A percentile compares a stretch with the other conserved stretches of the same genome.
Conservation (phyloP, 1,140 invertebrate genomes). For the Bombus pyrosoma region DNA sequence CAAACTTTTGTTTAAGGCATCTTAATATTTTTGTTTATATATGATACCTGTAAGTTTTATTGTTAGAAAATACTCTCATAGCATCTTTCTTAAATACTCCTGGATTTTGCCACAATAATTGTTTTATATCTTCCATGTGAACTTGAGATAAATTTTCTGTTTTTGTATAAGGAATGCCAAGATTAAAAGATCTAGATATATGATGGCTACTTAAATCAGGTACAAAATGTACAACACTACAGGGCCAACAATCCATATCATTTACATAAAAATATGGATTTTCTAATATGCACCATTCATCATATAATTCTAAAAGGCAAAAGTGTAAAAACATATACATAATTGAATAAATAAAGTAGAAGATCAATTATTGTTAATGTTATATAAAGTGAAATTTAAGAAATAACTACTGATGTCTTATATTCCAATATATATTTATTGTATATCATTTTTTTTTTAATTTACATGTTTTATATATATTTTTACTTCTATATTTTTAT, state of each 20-base stretch:
- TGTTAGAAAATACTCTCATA: slow-evolving; percentile 82
- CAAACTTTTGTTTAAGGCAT: background rate
- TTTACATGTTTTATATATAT: background rate
- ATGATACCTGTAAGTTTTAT: slow-evolving; percentile 71
- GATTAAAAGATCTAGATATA: slow-evolving; percentile 74
- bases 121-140: slow-evolving; percentile 75
- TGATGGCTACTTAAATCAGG: slow-evolving; percentile 81
- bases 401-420: background rate
- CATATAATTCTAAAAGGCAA: slow-evolving; percentile 86
- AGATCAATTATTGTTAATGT: background rate
- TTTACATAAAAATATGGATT: slow-evolving; percentile 89
- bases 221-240: slow-evolving; percentile 85
- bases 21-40: background rate
- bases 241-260: slow-evolving; percentile 91
- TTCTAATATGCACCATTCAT: slow-evolving; percentile 89
- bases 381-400: background rate
- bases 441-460: background rate
- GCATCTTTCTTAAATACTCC: slow-evolving; percentile 83
- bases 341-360: background rate
- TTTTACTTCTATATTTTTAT: background rate
- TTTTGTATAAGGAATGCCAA: slow-evolving; percentile 76
- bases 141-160: slow-evolving; percentile 59
- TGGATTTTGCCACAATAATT: slow-evolving; percentile 80
- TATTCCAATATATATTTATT: background rate
- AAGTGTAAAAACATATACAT: background rate